These are phyloP conservation scores for Austrofundulus limnaeus DNA, from an alignment of 2,113 vertebrate species.

Conservation along the genomic window DNA sequence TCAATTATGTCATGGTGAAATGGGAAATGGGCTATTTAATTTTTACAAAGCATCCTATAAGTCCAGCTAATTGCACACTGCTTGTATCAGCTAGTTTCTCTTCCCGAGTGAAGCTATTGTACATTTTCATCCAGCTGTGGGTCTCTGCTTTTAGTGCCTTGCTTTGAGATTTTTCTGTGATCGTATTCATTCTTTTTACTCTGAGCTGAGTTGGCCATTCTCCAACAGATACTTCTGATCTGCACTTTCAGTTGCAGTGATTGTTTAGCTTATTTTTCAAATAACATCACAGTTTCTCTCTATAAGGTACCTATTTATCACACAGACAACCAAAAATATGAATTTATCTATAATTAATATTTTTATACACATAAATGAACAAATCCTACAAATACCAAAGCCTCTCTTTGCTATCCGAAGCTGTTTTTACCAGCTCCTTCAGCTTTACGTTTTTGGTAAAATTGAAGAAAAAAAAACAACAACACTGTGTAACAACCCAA, in stretches of 20 bases:
- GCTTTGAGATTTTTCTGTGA: constrained; percentile 52
- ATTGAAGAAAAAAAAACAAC: neutral
- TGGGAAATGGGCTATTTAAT: constrained; percentile 75
- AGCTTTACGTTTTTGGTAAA: neutral
- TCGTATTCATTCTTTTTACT: constrained; percentile 50
- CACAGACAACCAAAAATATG: constrained; percentile 4
- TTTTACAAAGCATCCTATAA: constrained; percentile 71
- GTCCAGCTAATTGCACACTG: constrained; percentile 68
- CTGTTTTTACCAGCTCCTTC: neutral
- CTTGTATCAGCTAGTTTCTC: constrained; percentile 66
- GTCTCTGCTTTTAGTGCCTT: constrained; percentile 35
- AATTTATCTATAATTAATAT: constrained; percentile 5
- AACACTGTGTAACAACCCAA: no score
- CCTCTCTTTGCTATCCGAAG: neutral
- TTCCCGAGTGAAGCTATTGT: constrained; percentile 62
- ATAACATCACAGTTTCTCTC: neutral
- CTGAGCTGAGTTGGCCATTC: constrained; percentile 16
- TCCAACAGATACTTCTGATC: no score
- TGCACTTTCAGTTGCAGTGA: no score
- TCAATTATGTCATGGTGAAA: constrained; percentile 69
- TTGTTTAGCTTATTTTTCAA: neutral
- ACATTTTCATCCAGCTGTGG: constrained; percentile 52
- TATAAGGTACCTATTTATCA: neutral
- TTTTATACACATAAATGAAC: neutral
- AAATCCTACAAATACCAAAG: neutral